Conservation (phyloP, 35 echinoderm and acorn worm genomes). For the Patiria miniata region DNA sequence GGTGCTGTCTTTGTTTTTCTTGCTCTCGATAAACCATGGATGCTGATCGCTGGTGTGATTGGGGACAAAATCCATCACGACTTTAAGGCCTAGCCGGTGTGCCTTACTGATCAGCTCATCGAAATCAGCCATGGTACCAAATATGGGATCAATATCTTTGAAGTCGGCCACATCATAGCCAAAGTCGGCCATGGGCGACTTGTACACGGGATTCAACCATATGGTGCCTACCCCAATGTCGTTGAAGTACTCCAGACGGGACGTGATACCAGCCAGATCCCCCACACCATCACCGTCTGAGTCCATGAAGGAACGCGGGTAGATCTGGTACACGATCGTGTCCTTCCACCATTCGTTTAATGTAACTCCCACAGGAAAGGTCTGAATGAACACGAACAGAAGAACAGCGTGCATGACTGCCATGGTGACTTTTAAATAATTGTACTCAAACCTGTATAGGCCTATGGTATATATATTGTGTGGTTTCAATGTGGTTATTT, state of each 20-base stretch:
- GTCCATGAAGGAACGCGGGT: conserved; percentile 86
- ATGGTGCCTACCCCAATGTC: conserved; percentile 77
- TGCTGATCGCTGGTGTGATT: conserved; percentile 98
- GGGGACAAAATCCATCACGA: conserved; percentile 91
- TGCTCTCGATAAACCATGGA: conserved; percentile 77
- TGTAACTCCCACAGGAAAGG: conserved; percentile 27
- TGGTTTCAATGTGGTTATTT: too few species aligned
- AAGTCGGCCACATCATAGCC: conserved; percentile 90
- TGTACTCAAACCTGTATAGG: too few species aligned
- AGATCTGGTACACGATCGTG: conserved; percentile 87
- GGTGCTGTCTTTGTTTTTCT: conserved; percentile 35
- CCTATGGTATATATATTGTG: too few species aligned
- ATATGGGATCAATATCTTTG: conserved; percentile 78
- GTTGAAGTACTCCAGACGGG: conserved; percentile 61
- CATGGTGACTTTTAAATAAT: too few species aligned
- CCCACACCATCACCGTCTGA: conserved; percentile 81
- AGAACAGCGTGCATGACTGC: too few species aligned
- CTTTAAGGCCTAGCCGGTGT: conserved; percentile 57
- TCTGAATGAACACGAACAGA: too few species aligned
- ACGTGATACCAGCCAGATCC: conserved; percentile 87
- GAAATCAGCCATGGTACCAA: conserved; percentile 88
- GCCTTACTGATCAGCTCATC: conserved; percentile 55
- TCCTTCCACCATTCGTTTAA: conserved; percentile 88
- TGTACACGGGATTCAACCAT: conserved; percentile 88
- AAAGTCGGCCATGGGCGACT: conserved; percentile 87